Conservation (phyloP, 1,140 invertebrate species). For the Plutomurus gul region DNA sequence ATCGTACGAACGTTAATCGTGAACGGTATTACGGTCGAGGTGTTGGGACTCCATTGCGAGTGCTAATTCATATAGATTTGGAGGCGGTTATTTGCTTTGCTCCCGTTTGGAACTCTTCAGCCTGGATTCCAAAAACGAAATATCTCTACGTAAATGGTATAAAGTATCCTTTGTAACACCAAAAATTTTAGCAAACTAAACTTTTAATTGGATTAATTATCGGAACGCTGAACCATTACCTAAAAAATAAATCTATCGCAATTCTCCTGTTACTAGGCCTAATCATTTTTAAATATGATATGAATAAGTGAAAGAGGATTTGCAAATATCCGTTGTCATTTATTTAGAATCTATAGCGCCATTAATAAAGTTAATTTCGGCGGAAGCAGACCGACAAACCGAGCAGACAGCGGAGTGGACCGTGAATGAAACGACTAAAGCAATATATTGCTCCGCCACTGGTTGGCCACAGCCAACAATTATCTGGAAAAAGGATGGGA, state of each 20-base stretch:
- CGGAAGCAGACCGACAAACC: too few species aligned
- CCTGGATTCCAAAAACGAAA: slow-evolving; percentile 34
- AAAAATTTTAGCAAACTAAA: neutral
- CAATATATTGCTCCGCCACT: neutral
- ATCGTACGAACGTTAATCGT: neutral
- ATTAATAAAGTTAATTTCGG: neutral
- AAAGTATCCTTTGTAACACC: neutral
- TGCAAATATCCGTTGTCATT: too few species aligned
- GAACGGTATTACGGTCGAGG: neutral
- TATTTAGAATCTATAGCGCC: neutral
- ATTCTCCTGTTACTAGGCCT: too few species aligned
- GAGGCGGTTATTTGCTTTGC: slow-evolving; percentile 35
- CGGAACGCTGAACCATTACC: neutral
- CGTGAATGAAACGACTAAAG: neutral
- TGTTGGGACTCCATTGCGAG: neutral
- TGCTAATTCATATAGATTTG: neutral
- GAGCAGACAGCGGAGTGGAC: too few species aligned
- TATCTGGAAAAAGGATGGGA: neutral
- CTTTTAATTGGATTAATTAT: neutral
- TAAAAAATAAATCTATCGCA: too few species aligned
- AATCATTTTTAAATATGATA: neutral
- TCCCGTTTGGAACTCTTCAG: slow-evolving; percentile 46
- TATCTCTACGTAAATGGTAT: neutral
- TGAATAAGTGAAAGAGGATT: too few species aligned
- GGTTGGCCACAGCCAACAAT: neutral